Conservation (phyloP, 2,888 invertebrate genomes). For the Dicranocentrus wangi region DNA sequence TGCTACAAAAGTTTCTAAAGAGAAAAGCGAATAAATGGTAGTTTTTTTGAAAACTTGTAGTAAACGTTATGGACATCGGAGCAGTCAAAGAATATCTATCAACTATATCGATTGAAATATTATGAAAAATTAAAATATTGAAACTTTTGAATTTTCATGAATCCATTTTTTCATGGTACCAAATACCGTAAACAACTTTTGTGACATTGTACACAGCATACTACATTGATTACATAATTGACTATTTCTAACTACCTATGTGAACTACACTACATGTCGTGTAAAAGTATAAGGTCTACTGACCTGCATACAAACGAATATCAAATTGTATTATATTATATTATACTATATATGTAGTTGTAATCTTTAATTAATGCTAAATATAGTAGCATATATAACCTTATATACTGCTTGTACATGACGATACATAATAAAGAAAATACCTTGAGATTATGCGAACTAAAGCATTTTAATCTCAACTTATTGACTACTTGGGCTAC, state of each 20-base stretch:
- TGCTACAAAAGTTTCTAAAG: too few species aligned
- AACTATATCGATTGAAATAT: not conserved
- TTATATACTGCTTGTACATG: constrained; percentile 13
- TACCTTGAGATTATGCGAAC: constrained; percentile 44
- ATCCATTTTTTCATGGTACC: constrained; percentile 30
- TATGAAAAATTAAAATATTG: too few species aligned
- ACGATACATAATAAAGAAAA: constrained; percentile 7
- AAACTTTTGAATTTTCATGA: too few species aligned
- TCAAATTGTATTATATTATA: constrained; percentile 8
- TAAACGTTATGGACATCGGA: too few species aligned
- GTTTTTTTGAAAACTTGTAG: too few species aligned
- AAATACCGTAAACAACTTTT: not conserved
- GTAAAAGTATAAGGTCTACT: not conserved
- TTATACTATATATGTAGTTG: not conserved
- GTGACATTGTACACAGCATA: not conserved
- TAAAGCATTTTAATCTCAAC: not conserved
- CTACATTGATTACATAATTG: not conserved
- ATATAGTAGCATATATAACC: not conserved
- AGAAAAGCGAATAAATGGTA: too few species aligned
- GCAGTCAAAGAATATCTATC: too few species aligned
- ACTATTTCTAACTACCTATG: not conserved
- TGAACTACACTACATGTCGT: too few species aligned
- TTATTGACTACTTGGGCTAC: too few species aligned
- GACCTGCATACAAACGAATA: constrained; percentile 4
- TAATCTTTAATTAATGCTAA: not conserved